Base-by-base conservation (phyloP, 2,888 invertebrate species). In the Crossocerus cetratus region DNA sequence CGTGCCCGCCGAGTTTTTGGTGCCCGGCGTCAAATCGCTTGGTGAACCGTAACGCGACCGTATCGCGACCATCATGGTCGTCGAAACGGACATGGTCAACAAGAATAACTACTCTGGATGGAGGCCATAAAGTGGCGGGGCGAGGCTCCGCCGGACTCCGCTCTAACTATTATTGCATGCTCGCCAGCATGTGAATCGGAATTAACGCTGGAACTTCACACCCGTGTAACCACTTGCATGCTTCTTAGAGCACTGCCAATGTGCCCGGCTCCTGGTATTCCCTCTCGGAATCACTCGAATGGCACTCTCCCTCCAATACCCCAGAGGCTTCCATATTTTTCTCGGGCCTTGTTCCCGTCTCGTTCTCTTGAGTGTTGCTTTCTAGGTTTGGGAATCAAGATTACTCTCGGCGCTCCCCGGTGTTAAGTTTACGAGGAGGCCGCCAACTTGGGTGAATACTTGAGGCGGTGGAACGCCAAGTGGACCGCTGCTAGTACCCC, bases 11-110 rank as follows among this genome's bases (percentile, higher is more conserved):
- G 60, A 80, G 78, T 69, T 76, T 77, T 57, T 43, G 53, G 65
- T 54, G 18, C 67, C 42, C 74, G 65, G 71, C 81, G 81, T 87
- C 85, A 82, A 88, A 89, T 88, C 84, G 85, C 80, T 86, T 78
- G 88, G 88, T 84, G 76, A 82, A 87, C 89, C 88, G 75, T 85
- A 88, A 88, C 85, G 87, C 69, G 83, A 87, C 88, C 88, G 83
- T 84, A 78, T 83, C 84, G 82, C 80, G 80, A 81, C 85, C 85
- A 83, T 86, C 80, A 82, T 73, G 83, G 32, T 32, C 8, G 80
- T 74, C 75, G 70, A 83, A 86, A 84, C 78, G 82, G 80, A 81
- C 83, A 74, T 54, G 81, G 84, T 81, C 78, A 81, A 77, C 80
- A 75, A 76, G 83, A 76, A 76, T 84, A 85, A 86, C 85, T 84